Evolutionary conservation across 1,140 invertebrate species (phyloP).

Genomic region (Drosophila sulfurigaster): DNA sequence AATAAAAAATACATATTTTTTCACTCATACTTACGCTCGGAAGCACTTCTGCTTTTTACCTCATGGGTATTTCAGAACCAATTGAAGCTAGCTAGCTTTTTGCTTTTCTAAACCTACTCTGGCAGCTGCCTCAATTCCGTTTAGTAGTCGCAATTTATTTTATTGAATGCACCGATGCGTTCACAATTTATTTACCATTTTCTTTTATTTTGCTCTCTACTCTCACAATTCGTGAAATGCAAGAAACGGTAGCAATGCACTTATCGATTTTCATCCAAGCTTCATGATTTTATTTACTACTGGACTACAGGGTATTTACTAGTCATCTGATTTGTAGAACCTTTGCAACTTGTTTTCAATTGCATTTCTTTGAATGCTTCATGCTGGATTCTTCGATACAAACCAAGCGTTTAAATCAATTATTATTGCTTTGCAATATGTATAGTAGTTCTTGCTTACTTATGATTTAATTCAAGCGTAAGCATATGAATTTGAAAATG

Average conservation of each 20-base stretch:
- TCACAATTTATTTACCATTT: slow-evolving; percentile 55
- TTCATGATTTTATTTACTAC: no score
- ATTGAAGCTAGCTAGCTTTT: not conserved
- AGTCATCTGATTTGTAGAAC: not conserved
- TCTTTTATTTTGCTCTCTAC: slow-evolving; percentile 7
- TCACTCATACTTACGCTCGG: not conserved
- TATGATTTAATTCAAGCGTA: not conserved
- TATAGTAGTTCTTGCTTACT: not conserved
- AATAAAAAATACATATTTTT: no score
- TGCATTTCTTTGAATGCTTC: not conserved
- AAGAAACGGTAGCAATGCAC: not conserved
- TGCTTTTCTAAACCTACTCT: slow-evolving; percentile 18
- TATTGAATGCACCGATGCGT: slow-evolving; percentile 57
- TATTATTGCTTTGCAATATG: slow-evolving; percentile 27
- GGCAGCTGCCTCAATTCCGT: slow-evolving; percentile 41
- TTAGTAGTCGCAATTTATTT: slow-evolving; percentile 60
- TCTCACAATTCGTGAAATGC: not conserved
- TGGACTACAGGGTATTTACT: no score
- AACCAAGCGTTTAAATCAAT: slow-evolving; percentile 35
- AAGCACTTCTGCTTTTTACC: slow-evolving; percentile 19
- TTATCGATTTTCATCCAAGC: not conserved
- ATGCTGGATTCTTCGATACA: not conserved
- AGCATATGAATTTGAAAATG: not conserved
- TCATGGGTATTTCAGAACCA: slow-evolving; percentile 14
- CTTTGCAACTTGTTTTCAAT: not conserved